Conservation (phyloP, 2,888 invertebrate genomes). For the Cantharis nigra region DNA sequence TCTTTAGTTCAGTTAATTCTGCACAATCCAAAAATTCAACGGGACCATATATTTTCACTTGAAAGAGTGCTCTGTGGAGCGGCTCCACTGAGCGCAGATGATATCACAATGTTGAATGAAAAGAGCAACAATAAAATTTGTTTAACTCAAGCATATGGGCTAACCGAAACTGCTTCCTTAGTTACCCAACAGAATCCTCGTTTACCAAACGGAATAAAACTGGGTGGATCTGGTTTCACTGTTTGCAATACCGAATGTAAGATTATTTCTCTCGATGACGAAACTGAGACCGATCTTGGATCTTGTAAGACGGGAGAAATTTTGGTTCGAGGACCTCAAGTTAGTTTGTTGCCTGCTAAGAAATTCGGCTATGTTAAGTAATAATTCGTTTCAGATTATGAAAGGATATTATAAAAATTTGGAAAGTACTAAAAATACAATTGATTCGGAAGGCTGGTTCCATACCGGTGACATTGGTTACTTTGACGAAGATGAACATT, state of each 20-base stretch:
- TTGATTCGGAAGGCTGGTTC: constrained; percentile 70
- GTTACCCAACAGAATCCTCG: constrained; percentile 46
- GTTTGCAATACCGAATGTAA: constrained; percentile 67
- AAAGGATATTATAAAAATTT: constrained; percentile 71
- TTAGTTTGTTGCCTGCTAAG: background rate
- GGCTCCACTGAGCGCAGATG: constrained; percentile 53
- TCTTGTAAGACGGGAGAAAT: constrained; percentile 68
- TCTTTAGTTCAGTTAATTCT: background rate
- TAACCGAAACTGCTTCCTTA: constrained; percentile 72
- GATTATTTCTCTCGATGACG: constrained; percentile 58
- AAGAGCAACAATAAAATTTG: constrained; percentile 38
- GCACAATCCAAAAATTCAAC: constrained; percentile 50
- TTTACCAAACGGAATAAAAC: constrained; percentile 35
- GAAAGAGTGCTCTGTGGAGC: constrained; percentile 57
- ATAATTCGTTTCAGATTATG: constrained; percentile 68
- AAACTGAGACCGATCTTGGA: constrained; percentile 27
- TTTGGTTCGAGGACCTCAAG: constrained; percentile 74
- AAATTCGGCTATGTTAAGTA: background rate
- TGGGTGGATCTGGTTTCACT: constrained; percentile 60
- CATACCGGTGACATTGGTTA: constrained; percentile 65
- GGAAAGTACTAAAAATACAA: constrained; percentile 68
- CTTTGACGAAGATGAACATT: constrained; percentile 65
- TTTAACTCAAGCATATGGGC: constrained; percentile 60
- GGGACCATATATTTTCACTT: constrained; percentile 55
- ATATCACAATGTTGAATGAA: constrained; percentile 45